phyloP scores from a whole-genome alignment of 2,797 vertebrate genomes.

The Sebastes miniatus region DNA sequence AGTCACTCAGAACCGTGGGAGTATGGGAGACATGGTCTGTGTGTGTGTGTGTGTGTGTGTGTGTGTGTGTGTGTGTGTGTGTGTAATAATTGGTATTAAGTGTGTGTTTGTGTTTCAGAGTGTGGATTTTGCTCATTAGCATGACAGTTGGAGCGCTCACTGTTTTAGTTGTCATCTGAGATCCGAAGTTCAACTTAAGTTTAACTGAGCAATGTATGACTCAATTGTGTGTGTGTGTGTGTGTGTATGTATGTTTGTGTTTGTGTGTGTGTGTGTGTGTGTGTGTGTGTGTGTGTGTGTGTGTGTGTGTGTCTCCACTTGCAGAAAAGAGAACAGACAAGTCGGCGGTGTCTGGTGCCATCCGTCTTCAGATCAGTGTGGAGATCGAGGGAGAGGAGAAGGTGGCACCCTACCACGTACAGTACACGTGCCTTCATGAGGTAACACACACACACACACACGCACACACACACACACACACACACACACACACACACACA shows the following conservation, averaged over 20 bases:
- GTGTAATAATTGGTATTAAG: not conserved
- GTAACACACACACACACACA: constrained; percentile 70
- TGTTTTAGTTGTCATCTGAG: not conserved
- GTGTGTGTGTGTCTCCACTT: not conserved
- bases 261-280: constrained; percentile 1
- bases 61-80: not conserved
- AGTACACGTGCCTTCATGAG: constrained; percentile 98
- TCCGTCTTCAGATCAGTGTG: constrained; percentile 94
- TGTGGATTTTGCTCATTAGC: constrained; percentile 9
- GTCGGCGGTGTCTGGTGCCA: constrained; percentile 95
- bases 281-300: not conserved
- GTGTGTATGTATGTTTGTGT: not conserved
- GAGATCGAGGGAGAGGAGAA: constrained; percentile 99
- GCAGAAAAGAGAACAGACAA: constrained; percentile 97
- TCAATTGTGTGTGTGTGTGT: constrained; percentile 8
- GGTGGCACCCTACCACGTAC: constrained; percentile 93
- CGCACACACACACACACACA: not conserved
- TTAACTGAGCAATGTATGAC: not conserved
- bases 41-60: not conserved
- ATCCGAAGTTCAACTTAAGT: not conserved
- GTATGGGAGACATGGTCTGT: not conserved
- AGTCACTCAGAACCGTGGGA: not conserved
- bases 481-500: constrained; percentile 25
- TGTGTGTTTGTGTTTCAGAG: not conserved
- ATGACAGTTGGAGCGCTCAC: not conserved